Evolutionary conservation across 2,888 invertebrate genomes (phyloP), one percentile per base, ranked within the genome.

Genomic region (Apamea sordens): DNA sequence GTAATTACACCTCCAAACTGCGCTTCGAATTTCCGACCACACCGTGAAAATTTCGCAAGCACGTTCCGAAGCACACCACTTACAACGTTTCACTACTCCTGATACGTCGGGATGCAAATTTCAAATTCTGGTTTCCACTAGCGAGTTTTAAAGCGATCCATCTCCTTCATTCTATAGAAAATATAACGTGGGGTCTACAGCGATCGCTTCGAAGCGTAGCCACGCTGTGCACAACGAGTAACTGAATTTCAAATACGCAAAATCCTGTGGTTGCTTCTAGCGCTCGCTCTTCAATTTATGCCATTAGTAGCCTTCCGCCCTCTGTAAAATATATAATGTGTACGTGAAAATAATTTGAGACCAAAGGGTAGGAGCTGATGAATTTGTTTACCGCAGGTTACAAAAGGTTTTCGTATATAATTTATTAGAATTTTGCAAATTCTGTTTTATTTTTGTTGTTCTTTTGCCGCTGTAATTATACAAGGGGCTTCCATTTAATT

Each of bases 181-280:
- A 92, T 92, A 92, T 83, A 86, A 86, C 77, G 85, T 89, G 84
- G 89, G 88, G 89, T 91, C 90, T 91, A 90, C 91, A 91, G 91
- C 92, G 92, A 93, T 94, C 92, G 93, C 90, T 93, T 90, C 89
- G 90, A 93, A 93, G 91, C 92, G 91, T 90, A 91, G 87, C 91
- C 89, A 86, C 88, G 88, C 88, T 89, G 89, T 89, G 92, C 92
- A 89, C 90, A 89, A 91, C 91, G 93, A 94, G 94, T 93, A 94
- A 94, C 95, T 95, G 94, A 95, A 96, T 95, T 95, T 95, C 94
- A 94, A 95, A 95, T 95, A 94, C 93, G 94, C 93, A 94, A 95
- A 95, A 95, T 94, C 94, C 94, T 93, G 94, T 90, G 94, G 95
- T 93, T 93, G 91, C 93, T 93, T 93, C 92, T 89, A 93, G 91